Conservation (phyloP, 2,113 vertebrate genomes). For the Uropsilus gracilis region DNA sequence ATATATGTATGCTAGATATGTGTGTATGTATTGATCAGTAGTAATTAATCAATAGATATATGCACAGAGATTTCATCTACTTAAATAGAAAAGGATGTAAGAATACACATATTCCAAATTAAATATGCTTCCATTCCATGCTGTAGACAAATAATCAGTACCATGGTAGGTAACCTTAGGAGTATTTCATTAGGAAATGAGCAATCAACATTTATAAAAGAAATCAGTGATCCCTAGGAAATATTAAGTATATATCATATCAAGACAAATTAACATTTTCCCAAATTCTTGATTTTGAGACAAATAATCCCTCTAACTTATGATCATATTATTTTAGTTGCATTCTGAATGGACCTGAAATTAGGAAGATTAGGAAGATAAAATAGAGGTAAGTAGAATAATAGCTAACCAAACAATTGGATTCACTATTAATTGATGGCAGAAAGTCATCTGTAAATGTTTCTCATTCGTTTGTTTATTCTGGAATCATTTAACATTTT, state of each 20-base stretch:
- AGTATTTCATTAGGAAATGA: background rate
- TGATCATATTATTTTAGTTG: background rate
- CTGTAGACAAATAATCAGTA: background rate
- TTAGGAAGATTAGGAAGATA: background rate
- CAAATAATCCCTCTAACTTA: background rate
- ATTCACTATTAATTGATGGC: background rate
- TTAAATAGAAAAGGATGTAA: background rate
- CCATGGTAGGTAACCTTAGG: background rate
- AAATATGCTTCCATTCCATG: background rate
- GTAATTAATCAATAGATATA: too few relatives aligned
- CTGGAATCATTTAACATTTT: background rate
- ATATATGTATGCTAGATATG: background rate
- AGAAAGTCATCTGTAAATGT: background rate
- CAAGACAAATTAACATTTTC: background rate
- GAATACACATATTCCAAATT: background rate
- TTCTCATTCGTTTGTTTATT: background rate
- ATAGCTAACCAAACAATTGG: background rate
- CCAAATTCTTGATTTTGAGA: background rate
- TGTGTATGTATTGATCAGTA: too few relatives aligned
- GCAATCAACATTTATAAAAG: background rate
- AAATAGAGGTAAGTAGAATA: conserved; percentile 26
- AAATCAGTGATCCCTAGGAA: background rate
- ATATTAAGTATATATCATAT: background rate
- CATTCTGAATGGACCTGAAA: background rate
- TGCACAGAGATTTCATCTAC: background rate